Evolutionary conservation across 2,888 invertebrate species (phyloP).

Genomic region (Malthinus seriepunctatus): DNA sequence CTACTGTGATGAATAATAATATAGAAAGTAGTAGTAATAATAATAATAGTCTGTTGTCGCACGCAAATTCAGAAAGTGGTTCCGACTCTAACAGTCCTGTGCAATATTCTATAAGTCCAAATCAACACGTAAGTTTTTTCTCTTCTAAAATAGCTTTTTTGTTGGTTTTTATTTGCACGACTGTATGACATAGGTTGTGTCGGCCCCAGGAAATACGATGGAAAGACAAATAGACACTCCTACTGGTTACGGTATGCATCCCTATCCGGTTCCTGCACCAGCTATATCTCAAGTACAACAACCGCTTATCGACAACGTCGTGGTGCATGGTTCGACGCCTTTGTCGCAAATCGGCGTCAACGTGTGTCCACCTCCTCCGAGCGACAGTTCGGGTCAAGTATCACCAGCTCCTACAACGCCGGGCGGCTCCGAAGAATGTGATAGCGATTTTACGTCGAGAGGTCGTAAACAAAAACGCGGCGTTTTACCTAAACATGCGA

Average conservation of each 20-base stretch:
- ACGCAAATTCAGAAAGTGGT: constrained; percentile 53
- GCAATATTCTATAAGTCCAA: constrained; percentile 53
- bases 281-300: constrained; percentile 53
- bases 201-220: constrained; percentile 41
- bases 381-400: constrained; percentile 58
- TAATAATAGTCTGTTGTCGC: constrained; percentile 55
- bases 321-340: constrained; percentile 84
- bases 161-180: constrained; percentile 10
- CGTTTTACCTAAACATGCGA: constrained; percentile 92
- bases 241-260: constrained; percentile 44
- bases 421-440: constrained; percentile 63
- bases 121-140: constrained; percentile 45
- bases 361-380: constrained; percentile 62
- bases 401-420: constrained; percentile 66
- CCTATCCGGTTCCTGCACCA: constrained; percentile 47
- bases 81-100: constrained; percentile 58
- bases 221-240: constrained; percentile 46
- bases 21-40: constrained; percentile 52
- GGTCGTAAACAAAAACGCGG: constrained; percentile 79
- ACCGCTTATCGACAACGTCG: constrained; percentile 52
- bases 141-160: background rate
- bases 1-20: constrained; percentile 50
- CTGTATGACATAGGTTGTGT: constrained; percentile 43
- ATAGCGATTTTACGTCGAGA: constrained; percentile 54
- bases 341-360: constrained; percentile 84